phyloP scores from a whole-genome alignment of 2,888 invertebrate genomes.

The Hydraecia micacea region DNA sequence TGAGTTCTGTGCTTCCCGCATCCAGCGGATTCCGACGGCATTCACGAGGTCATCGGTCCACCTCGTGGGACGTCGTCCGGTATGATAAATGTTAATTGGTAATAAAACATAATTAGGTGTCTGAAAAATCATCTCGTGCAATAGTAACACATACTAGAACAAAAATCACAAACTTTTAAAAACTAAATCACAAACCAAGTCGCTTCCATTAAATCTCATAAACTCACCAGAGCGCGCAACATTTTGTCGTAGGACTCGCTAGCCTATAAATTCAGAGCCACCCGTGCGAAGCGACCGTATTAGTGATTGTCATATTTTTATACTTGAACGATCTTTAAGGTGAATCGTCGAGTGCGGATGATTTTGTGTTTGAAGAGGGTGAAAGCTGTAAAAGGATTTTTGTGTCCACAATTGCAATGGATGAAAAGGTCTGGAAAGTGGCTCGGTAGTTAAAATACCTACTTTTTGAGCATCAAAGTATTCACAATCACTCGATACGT shows the following conservation, averaged over 20 bases:
- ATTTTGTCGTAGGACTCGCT: conserved; percentile 50
- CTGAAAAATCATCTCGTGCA: too few species aligned
- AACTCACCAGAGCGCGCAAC: conserved; percentile 32
- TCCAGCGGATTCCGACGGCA: too few species aligned
- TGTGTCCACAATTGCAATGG: conserved; percentile 30
- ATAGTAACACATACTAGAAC: neutral
- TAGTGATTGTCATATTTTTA: conserved; percentile 62
- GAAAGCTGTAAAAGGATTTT: conserved; percentile 22
- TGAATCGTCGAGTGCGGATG: conserved; percentile 40
- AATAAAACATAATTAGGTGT: too few species aligned
- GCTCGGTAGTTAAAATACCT: neutral
- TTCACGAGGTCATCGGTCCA: too few species aligned
- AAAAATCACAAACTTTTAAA: neutral
- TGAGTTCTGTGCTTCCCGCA: too few species aligned
- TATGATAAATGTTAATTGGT: too few species aligned
- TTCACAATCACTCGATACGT: too few species aligned
- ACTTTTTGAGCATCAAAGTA: neutral
- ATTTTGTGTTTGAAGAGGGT: conserved; percentile 31
- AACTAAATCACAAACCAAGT: conserved; percentile 23
- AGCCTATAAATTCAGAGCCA: conserved; percentile 49
- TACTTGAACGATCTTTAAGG: conserved; percentile 34
- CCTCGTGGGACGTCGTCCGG: too few species aligned
- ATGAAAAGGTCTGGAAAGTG: neutral
- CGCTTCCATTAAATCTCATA: conserved; percentile 49
- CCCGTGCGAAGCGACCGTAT: conserved; percentile 45